Evolutionary conservation across 2,113 vertebrate species (phyloP).

Genomic region (Mesoclemmys tuberculata): DNA sequence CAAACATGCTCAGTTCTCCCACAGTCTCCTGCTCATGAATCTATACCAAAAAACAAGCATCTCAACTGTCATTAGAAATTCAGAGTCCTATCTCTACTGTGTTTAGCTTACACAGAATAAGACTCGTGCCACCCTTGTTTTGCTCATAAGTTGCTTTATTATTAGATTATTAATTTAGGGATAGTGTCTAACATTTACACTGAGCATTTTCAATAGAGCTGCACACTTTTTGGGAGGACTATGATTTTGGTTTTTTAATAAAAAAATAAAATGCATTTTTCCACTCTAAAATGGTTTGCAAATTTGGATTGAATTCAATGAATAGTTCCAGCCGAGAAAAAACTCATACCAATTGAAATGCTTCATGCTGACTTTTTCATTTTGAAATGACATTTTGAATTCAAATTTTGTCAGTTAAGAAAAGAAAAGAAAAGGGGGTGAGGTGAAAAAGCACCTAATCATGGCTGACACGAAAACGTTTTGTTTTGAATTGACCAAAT

Average conservation of each 20-base stretch:
- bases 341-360: background rate
- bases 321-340: background rate
- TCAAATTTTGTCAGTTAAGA: background rate
- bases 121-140: background rate
- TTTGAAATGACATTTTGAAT: background rate
- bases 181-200: background rate
- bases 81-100: background rate
- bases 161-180: background rate
- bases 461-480: background rate
- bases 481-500: background rate
- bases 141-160: background rate
- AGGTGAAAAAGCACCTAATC: background rate
- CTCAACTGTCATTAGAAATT: background rate
- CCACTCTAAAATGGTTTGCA: background rate
- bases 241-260: background rate
- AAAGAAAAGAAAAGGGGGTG: background rate
- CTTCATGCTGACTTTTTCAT: background rate
- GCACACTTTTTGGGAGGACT: background rate
- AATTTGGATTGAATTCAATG: background rate
- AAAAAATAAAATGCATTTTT: too few species aligned
- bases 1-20: background rate
- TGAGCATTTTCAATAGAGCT: background rate
- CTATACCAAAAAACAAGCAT: background rate
- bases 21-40: background rate
- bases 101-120: background rate